A percentile compares a stretch with the other conserved stretches of the same genome.
phyloP scores from a whole-genome alignment of 2,888 invertebrate genomes.

The Pristionchus exspectatus region DNA sequence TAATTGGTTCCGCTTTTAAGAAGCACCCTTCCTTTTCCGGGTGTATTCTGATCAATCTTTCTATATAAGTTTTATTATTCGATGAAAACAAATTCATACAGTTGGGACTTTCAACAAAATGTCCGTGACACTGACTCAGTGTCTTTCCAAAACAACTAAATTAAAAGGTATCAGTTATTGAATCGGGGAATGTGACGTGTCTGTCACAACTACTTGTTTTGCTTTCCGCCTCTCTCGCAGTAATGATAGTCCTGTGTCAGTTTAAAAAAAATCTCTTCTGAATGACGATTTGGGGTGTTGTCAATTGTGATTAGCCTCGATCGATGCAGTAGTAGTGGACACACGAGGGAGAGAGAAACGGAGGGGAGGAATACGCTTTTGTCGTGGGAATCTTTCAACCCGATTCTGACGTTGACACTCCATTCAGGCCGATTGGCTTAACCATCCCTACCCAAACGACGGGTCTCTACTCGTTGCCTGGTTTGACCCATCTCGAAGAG shows the following conservation, averaged over 20 bases:
- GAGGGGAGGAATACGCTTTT: not conserved
- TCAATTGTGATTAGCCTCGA: slow-evolving; percentile 44
- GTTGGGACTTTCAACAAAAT: too few relatives aligned
- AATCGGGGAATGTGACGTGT: slow-evolving; percentile 13
- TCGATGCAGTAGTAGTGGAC: slow-evolving; percentile 36
- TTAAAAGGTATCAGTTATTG: not conserved
- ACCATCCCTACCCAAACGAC: slow-evolving; percentile 39
- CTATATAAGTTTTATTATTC: not conserved
- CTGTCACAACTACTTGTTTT: not conserved
- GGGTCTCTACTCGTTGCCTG: slow-evolving; percentile 34
- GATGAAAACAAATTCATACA: not conserved
- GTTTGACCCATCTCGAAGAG: slow-evolving; percentile 28
- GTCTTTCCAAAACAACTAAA: too few relatives aligned
- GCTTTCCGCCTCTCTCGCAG: not conserved
- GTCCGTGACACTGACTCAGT: too few relatives aligned
- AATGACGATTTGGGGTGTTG: not conserved
- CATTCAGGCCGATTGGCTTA: slow-evolving; percentile 7
- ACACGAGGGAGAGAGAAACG: not conserved
- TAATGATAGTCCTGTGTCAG: not conserved
- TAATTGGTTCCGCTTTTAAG: not conserved
- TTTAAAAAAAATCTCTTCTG: not conserved
- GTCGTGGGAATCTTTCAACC: not conserved
- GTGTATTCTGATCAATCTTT: not conserved
- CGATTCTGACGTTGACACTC: not conserved
- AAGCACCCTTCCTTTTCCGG: not conserved